A percentile compares a stretch with the other conserved stretches of the same genome.
Evolutionary conservation across 1,140 invertebrate genomes (phyloP).

Genomic region (Macrostomum lignano): DNA sequence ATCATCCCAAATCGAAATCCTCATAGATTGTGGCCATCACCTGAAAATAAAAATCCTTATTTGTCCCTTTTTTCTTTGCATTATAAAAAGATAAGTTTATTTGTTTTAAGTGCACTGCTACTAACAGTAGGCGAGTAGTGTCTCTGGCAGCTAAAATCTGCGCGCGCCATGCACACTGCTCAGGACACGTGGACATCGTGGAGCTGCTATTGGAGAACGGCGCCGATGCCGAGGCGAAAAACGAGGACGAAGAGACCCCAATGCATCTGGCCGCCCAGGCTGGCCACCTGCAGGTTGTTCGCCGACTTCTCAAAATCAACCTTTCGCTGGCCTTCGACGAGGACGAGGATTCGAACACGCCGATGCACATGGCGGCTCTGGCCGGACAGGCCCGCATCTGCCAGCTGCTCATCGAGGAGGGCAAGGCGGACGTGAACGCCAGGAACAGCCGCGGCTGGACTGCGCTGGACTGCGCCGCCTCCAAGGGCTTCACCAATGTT

Average conservation of each 20-base stretch:
- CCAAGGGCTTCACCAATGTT: too few relatives aligned
- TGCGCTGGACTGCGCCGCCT: slow-evolving; percentile 30
- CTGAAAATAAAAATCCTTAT: too few relatives aligned
- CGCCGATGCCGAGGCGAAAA: slow-evolving; percentile 44
- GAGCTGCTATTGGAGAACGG: slow-evolving; percentile 44
- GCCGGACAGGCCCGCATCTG: slow-evolving; percentile 23
- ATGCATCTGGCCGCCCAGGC: slow-evolving; percentile 72
- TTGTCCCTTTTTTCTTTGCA: too few relatives aligned
- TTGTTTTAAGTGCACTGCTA: too few relatives aligned
- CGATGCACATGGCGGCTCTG: slow-evolving; percentile 27
- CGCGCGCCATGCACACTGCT: too few relatives aligned
- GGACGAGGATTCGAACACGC: slow-evolving; percentile 39
- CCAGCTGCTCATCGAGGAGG: slow-evolving; percentile 18
- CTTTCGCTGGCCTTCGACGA: slow-evolving; percentile 27
- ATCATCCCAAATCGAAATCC: too few relatives aligned
- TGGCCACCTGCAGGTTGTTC: slow-evolving; percentile 40
- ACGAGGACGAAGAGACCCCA: slow-evolving; percentile 74
- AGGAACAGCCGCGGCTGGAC: slow-evolving; percentile 30
- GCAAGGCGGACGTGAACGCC: slow-evolving; percentile 28
- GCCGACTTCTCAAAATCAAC: slow-evolving; percentile 39
- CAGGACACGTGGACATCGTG: slow-evolving; percentile 46
- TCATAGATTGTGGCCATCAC: too few relatives aligned
- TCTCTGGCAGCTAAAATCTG: too few relatives aligned
- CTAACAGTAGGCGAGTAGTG: too few relatives aligned
- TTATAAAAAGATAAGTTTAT: too few relatives aligned